phyloP scores from a whole-genome alignment of 2,888 invertebrate genomes.

The Drosophila pseudotakahashii region DNA sequence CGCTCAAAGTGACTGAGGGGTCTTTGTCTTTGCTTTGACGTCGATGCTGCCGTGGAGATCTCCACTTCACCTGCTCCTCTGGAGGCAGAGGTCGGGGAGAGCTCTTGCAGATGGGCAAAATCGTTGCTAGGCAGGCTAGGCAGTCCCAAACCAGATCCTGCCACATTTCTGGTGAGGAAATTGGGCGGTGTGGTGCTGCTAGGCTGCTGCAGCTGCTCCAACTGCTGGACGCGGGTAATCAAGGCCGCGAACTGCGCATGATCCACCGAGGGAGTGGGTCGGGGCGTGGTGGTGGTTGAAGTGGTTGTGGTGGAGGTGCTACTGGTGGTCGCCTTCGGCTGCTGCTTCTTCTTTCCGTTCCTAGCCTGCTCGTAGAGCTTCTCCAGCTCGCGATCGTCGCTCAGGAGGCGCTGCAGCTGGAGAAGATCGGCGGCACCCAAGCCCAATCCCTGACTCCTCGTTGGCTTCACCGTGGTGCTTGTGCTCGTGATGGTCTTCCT shows the following conservation, averaged over 20 bases:
- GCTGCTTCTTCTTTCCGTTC: conserved; percentile 55
- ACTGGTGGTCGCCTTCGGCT: conserved; percentile 30
- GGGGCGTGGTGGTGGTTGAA: conserved; percentile 52
- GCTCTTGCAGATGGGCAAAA: conserved; percentile 75
- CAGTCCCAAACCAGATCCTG: neutral
- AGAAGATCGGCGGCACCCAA: conserved; percentile 84
- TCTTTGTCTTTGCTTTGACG: conserved; percentile 50
- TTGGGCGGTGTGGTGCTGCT: conserved; percentile 53
- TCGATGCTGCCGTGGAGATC: conserved; percentile 78
- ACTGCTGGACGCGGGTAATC: conserved; percentile 84
- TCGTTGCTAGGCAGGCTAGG: conserved; percentile 71
- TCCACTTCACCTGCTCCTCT: conserved; percentile 49
- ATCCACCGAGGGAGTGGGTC: conserved; percentile 81
- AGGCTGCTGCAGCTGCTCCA: conserved; percentile 76
- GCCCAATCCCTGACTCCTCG: conserved; percentile 8
- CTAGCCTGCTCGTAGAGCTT: conserved; percentile 81
- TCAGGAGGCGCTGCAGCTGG: conserved; percentile 84
- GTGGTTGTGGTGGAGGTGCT: conserved; percentile 41
- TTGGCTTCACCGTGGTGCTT: conserved; percentile 31
- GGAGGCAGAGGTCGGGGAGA: conserved; percentile 51
- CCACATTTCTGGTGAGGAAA: conserved; percentile 77
- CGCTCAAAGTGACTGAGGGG: conserved; percentile 67
- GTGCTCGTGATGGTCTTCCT: conserved; percentile 14
- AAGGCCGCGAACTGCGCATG: conserved; percentile 85
- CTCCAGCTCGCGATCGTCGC: conserved; percentile 83